Evolutionary conservation across 2,888 invertebrate species (phyloP), one percentile per base, ranked within the genome.

Genomic region (Diploptera punctata): DNA sequence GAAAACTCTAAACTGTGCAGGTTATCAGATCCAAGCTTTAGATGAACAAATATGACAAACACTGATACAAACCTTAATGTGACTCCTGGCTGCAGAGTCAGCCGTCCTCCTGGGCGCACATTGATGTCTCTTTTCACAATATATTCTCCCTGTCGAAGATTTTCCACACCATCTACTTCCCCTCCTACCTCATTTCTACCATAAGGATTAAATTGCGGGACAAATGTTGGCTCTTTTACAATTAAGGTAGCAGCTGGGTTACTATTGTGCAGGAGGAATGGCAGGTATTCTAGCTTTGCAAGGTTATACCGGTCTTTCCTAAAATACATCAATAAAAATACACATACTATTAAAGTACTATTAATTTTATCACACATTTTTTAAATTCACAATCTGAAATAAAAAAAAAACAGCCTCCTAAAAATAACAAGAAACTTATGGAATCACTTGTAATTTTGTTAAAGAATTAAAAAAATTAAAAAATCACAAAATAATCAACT

Each of bases 241-340:
- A 93, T 91, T 77, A 93, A 92, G 5, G 92, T 92, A 0, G 97
- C 93, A 18, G 93, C 92, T 0, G 97, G 93, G 82, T 97, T 95
- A 74, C 95, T 94, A 80, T 92, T 94, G 78, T 96, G 95, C 72
- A 95, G 84, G 74, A 99, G 85, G 80, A 94, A 98, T 0, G 99
- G 99, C 78, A 97, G 89, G 80, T 95, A 98, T 75, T 90, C 86
- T 74, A 99, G 94, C 83, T 92, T 93, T 0, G 99, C 99, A 75
- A 99, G 85, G 83, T 98, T 98, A 81, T 97, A 99, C 70, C 98
- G 89, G 82, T 97, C 95, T 81, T 94, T 95, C 76, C 96, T 88
- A 75, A 10, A 75, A n/a, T n/a, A n/a, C n/a, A n/a, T n/a, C n/a
- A n/a, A n/a, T n/a, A n/a, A n/a, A n/a, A n/a, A n/a, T n/a, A n/a